phyloP scores from a whole-genome alignment of 2,888 invertebrate genomes.

The Agrochola litura region DNA sequence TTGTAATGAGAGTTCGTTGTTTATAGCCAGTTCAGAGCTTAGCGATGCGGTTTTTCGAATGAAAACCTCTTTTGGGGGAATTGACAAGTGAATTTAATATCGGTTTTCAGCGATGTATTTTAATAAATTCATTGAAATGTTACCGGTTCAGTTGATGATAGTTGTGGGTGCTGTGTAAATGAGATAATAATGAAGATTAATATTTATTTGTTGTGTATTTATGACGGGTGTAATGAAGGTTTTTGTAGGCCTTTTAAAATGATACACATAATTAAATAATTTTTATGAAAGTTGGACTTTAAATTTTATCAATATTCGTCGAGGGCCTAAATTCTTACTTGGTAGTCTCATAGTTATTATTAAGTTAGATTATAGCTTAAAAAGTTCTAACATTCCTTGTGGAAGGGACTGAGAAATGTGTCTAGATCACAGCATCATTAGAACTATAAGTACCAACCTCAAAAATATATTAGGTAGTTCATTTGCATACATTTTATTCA shows the following conservation, averaged over 20 bases:
- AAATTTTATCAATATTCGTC: not conserved
- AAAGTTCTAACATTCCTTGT: too few species aligned
- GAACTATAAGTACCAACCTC: too few species aligned
- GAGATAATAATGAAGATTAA: conserved; percentile 66
- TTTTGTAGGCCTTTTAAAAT: not conserved
- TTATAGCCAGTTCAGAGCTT: conserved; percentile 70
- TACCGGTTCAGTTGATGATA: conserved; percentile 64
- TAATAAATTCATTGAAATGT: conserved; percentile 75
- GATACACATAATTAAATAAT: not conserved
- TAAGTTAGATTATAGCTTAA: too few species aligned
- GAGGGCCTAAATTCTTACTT: not conserved
- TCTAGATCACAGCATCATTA: too few species aligned
- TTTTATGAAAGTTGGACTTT: not conserved
- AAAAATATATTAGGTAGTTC: too few species aligned
- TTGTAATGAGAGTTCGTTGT: conserved; percentile 62
- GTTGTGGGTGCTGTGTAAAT: conserved; percentile 72
- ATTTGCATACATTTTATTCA: too few species aligned
- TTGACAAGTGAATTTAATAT: conserved; percentile 85
- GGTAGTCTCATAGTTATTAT: too few species aligned
- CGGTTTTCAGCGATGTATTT: conserved; percentile 73
- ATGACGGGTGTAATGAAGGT: conserved; percentile 5
- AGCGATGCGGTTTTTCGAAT: conserved; percentile 89
- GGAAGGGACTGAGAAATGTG: too few species aligned
- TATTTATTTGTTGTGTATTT: conserved; percentile 54
- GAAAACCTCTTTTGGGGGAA: conserved; percentile 84